Conservation (phyloP, 2,888 invertebrate genomes). For the Tenthredo amoena region DNA sequence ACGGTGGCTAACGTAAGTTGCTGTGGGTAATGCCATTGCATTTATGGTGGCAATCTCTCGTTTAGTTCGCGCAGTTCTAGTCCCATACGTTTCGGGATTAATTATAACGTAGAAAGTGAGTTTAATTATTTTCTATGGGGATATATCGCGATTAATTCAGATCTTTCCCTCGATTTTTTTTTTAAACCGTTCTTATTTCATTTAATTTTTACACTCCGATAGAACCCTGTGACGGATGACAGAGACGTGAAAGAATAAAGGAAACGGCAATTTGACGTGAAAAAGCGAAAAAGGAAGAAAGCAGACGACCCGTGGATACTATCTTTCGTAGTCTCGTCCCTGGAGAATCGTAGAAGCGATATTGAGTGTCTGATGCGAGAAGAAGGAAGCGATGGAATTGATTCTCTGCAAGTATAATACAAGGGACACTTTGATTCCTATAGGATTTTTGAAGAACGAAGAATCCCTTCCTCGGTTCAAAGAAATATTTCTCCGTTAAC, state of each 20-base stretch:
- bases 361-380: constrained; percentile 18
- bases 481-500: neutral
- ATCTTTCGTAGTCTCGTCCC: constrained; percentile 24
- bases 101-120: neutral
- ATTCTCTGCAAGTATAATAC: constrained; percentile 26
- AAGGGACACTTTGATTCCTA: neutral
- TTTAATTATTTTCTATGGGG: neutral
- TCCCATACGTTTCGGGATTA: neutral
- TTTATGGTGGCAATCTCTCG: neutral
- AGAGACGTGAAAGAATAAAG: constrained; percentile 19
- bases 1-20: constrained; percentile 14
- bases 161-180: neutral
- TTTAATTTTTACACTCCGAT: neutral
- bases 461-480: neutral
- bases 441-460: neutral
- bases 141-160: neutral
- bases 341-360: constrained; percentile 27
- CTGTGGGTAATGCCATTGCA: neutral
- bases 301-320: constrained; percentile 15
- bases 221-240: neutral
- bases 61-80: neutral
- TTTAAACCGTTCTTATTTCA: neutral
- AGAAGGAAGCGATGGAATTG: constrained; percentile 44
- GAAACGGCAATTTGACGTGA: neutral
- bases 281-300: neutral